A percentile compares a stretch with the other conserved stretches of the same genome.
phyloP scores from a whole-genome alignment of 1,140 invertebrate genomes.

The Daktulosphaira vitifoliae region DNA sequence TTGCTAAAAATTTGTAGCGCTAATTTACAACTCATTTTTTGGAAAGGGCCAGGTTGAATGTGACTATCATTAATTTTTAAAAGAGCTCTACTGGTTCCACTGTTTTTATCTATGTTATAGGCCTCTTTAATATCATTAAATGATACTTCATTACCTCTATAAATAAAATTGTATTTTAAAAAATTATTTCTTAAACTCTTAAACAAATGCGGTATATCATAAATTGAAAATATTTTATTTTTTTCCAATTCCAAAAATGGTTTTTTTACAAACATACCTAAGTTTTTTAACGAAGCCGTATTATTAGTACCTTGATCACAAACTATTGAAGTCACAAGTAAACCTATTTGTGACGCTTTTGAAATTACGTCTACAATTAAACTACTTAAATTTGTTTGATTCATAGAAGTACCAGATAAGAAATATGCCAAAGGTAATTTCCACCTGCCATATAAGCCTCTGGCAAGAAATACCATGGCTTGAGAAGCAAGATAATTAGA shows the following conservation, averaged over 20 bases:
- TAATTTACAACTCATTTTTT: conserved; percentile 12
- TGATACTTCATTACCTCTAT: no score
- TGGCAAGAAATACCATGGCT: neutral
- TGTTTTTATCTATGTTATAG: conserved; percentile 6
- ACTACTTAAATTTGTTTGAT: neutral
- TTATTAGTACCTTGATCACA: conserved; percentile 8
- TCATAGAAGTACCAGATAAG: neutral
- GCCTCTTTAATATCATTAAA: no score
- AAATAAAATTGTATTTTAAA: no score
- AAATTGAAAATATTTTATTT: conserved; percentile 15
- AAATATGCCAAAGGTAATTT: conserved; percentile 10
- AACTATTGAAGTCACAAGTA: neutral
- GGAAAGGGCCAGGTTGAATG: neutral
- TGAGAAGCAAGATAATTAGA: neutral
- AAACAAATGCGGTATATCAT: neutral
- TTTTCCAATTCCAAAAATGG: conserved; percentile 11
- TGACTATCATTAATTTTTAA: conserved; percentile 7
- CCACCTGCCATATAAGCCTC: neutral
- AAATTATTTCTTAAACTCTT: neutral
- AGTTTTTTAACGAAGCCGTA: neutral
- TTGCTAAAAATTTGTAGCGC: neutral
- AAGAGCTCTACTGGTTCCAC: conserved; percentile 7
- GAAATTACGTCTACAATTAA: neutral
- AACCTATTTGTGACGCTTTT: neutral
- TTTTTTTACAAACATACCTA: neutral